Base-by-base conservation (phyloP, 2,888 invertebrate genomes). In the Tinea pellionella region DNA sequence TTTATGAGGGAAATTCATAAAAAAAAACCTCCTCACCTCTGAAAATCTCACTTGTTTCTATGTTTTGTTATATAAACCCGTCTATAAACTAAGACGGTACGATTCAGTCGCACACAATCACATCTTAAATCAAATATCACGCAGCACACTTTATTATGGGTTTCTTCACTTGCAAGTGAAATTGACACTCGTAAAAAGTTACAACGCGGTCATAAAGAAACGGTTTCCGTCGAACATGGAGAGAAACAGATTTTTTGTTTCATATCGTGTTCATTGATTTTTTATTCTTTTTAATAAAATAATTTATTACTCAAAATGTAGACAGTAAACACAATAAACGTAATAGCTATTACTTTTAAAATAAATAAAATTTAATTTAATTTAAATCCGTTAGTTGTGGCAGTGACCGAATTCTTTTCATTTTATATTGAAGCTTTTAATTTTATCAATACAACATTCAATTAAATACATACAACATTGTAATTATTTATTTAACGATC, bases 121-220 rank as follows among this genome's bases (percentile, higher is more conserved):
- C 65, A 66, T 65, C 67, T 72, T 68, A 68, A 71, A 75, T 73
- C 72, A 71, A 73, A 74, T 71, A 67, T 65, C 68, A 67, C 65
- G 64, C 65, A 65, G 64, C 64, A 65, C 64, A 67, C 68, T 75
- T 77, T 79, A 77, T 74, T 72, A 68, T 56, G 53, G 56, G 43
- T 57, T 32, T 32, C 57, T 32, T 8, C 57, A 57, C 57, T 72
- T 75, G 74, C 74, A 72, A 73, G 68, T 73, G 67, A 73, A 76
- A 75, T 72, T 67, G 72, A 70, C 66, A 63, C 63, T 64, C 67
- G 68, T 71, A 73, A 75, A 72, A 74, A 64, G 68, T 69, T 65
- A 69, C 66, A 66, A 63, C 65, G 64, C 61, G 62, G 63, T 63
- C 62, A 60, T 65, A 64, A 63, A 64, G 61, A 61, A 57, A 63